phyloP scores from a whole-genome alignment of 1,140 invertebrate genomes.

The Listronotus bonariensis region DNA sequence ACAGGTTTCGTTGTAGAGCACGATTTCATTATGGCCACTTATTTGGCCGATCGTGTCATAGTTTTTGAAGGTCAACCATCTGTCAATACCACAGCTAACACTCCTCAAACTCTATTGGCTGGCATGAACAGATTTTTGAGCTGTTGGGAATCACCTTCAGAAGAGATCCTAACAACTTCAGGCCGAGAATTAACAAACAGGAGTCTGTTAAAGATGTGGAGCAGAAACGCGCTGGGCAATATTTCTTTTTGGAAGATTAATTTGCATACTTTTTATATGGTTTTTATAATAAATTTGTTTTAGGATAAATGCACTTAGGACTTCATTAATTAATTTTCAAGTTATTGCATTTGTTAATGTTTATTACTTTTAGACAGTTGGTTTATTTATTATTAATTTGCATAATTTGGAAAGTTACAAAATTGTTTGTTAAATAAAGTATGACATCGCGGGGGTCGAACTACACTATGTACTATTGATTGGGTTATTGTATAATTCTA shows the following conservation, averaged over 20 bases:
- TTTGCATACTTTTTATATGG: not conserved
- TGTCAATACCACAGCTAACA: slow-evolving; percentile 83
- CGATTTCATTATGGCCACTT: slow-evolving; percentile 99
- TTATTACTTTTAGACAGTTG: too few relatives aligned
- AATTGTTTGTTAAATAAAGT: too few relatives aligned
- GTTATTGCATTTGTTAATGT: too few relatives aligned
- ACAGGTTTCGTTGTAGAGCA: slow-evolving; percentile 99
- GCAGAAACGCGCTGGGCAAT: slow-evolving; percentile 96
- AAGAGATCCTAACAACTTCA: slow-evolving; percentile 97
- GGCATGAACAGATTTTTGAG: slow-evolving; percentile 99
- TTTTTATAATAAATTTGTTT: too few relatives aligned
- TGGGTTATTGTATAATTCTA: too few relatives aligned
- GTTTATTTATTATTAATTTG: too few relatives aligned
- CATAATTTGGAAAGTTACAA: too few relatives aligned
- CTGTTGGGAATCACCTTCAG: slow-evolving; percentile 98
- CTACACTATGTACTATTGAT: too few relatives aligned
- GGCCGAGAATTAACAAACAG: slow-evolving; percentile 97
- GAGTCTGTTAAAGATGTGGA: slow-evolving; percentile 97
- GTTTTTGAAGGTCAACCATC: slow-evolving; percentile 97
- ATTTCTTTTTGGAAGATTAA: slow-evolving; percentile 98
- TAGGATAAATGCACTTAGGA: too few relatives aligned
- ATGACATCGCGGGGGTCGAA: too few relatives aligned
- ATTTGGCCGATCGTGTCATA: slow-evolving; percentile 97
- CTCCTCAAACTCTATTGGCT: slow-evolving; percentile 91
- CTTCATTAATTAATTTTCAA: too few relatives aligned